These are phyloP conservation scores for Aythya baeri DNA, from an alignment of 2,113 vertebrate genomes.

Conservation along the genomic window DNA sequence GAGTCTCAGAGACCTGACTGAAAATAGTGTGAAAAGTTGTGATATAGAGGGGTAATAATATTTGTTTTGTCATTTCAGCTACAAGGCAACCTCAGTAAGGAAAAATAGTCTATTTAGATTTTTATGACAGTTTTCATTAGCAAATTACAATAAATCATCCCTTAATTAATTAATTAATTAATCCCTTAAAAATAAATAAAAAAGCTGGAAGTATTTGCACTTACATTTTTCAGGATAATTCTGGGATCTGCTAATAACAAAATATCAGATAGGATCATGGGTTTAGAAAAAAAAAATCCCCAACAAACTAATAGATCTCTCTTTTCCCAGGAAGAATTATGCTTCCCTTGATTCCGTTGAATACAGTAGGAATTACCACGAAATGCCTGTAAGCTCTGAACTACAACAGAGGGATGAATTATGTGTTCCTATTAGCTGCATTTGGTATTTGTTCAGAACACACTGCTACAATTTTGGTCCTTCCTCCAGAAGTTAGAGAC, in stretches of 20 bases:
- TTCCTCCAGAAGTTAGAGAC: background rate
- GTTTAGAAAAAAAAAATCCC: background rate
- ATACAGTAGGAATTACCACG: background rate
- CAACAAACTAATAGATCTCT: background rate
- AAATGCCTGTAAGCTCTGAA: background rate
- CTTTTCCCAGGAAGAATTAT: background rate
- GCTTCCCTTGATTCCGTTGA: background rate
- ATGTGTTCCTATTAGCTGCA: background rate
- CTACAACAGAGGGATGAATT: background rate
- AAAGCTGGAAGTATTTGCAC: background rate
- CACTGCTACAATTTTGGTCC: background rate
- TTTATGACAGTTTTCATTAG: background rate
- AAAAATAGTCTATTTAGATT: background rate
- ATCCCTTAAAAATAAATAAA: background rate
- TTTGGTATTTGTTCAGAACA: background rate
- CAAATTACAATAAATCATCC: background rate
- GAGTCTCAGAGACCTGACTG: background rate
- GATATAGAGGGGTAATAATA: background rate
- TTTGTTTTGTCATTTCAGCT: background rate
- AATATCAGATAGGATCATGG: background rate
- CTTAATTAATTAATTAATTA: too few relatives aligned
- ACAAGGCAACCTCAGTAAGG: background rate
- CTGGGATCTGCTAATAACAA: background rate
- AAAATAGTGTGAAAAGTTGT: slow-evolving; percentile 15
- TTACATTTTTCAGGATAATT: background rate